Percentiles rank a stretch among this genome's conserved stretches.
Conservation (phyloP, 2,888 invertebrate species). For the Frankliniella fusca region DNA sequence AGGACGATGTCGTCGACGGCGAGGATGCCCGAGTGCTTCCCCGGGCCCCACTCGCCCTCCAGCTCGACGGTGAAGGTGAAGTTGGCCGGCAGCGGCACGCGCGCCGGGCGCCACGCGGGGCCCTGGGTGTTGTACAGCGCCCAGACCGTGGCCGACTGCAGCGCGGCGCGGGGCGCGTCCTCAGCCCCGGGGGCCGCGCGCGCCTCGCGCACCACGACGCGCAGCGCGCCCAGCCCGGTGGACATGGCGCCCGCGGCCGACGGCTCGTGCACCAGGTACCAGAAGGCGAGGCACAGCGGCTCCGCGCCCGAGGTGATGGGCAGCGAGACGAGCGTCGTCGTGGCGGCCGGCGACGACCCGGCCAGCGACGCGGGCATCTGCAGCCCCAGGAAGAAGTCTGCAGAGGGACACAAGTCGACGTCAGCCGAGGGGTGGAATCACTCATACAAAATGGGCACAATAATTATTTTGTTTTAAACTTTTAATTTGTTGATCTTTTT, state of each 20-base stretch:
- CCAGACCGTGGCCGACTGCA: constrained; percentile 48
- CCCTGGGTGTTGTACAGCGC: constrained; percentile 53
- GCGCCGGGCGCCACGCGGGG: constrained; percentile 51
- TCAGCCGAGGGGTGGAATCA: no score
- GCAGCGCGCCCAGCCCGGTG: constrained; percentile 41
- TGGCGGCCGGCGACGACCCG: constrained; percentile 39
- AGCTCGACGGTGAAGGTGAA: constrained; percentile 49
- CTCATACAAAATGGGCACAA: no score
- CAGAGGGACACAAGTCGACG: constrained; percentile 36
- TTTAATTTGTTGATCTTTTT: no score
- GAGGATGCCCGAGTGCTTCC: constrained; percentile 51
- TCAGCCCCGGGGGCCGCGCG: background rate
- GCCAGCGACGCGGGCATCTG: constrained; percentile 44
- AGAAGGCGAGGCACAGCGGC: constrained; percentile 44
- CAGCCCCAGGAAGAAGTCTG: constrained; percentile 50
- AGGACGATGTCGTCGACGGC: constrained; percentile 54
- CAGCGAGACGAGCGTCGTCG: constrained; percentile 44
- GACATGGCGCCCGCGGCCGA: background rate
- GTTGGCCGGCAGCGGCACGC: constrained; percentile 46
- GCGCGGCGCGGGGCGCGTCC: constrained; percentile 32
- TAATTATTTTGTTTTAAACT: no score
- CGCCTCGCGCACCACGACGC: constrained; percentile 43
- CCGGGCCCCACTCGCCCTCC: constrained; percentile 55
- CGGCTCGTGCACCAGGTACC: constrained; percentile 36
- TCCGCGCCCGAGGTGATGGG: constrained; percentile 44